phyloP scores from a whole-genome alignment of 2,113 vertebrate genomes.

The Zosterops pallidus region DNA sequence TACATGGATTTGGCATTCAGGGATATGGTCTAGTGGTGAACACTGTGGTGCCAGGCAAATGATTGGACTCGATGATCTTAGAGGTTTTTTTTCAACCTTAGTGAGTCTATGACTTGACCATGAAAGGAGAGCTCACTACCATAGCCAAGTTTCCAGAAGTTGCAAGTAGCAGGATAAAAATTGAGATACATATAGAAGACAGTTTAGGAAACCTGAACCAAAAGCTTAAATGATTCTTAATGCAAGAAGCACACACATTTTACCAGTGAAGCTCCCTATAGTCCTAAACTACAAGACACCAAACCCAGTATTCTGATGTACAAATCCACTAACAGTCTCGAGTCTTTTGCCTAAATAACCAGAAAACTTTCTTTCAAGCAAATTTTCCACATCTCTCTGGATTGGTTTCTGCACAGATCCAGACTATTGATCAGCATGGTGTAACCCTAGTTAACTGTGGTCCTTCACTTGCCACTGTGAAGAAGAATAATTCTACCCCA shows the following conservation, averaged over 20 bases:
- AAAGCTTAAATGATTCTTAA: background rate
- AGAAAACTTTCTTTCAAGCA: background rate
- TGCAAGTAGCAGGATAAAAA: background rate
- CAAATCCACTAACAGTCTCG: background rate
- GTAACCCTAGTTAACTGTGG: background rate
- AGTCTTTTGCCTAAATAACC: background rate
- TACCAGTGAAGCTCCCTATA: background rate
- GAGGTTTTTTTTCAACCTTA: background rate
- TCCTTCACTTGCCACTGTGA: background rate
- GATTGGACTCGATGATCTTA: background rate
- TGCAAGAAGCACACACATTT: background rate
- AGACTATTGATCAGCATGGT: background rate
- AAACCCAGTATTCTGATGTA: background rate
- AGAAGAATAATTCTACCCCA: background rate
- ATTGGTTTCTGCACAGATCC: background rate
- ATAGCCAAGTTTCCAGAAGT: background rate
- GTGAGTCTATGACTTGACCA: background rate
- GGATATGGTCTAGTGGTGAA: background rate
- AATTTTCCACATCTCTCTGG: background rate
- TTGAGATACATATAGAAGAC: background rate
- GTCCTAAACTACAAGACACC: background rate
- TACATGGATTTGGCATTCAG: background rate
- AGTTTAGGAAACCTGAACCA: background rate
- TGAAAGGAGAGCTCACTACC: background rate
- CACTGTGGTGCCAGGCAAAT: background rate